A percentile compares a stretch with the other conserved stretches of the same genome.
These are phyloP conservation scores for Anableps anableps DNA, from an alignment of 2,797 vertebrate species.

Conservation along the genomic window DNA sequence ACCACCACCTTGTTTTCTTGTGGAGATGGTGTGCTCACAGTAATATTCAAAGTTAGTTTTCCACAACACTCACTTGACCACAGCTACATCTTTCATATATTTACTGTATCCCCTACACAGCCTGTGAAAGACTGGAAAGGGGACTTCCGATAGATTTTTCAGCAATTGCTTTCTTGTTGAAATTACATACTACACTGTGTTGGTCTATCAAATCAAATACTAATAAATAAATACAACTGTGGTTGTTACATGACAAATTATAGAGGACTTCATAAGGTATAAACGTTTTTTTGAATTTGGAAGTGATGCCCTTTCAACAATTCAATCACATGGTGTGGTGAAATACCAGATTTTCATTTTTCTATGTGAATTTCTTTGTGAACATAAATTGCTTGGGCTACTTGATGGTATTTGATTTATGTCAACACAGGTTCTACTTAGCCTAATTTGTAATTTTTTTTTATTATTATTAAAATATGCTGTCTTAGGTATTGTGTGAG, in stretches of 20 bases:
- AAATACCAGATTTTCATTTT: background rate
- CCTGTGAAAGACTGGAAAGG: background rate
- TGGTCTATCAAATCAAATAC: background rate
- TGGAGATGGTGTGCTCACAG: too few relatives aligned
- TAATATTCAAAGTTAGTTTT: too few relatives aligned
- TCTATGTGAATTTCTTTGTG: background rate
- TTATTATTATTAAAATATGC: background rate
- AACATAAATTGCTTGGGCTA: background rate
- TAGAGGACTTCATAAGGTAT: background rate
- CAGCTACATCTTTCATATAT: too few relatives aligned
- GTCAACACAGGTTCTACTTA: background rate
- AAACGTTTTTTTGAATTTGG: background rate
- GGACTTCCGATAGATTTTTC: background rate
- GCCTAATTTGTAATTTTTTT: background rate
- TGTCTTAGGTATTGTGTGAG: constrained; percentile 3
- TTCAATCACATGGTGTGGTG: background rate
- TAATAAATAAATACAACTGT: background rate
- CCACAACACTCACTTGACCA: too few relatives aligned
- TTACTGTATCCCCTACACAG: background rate
- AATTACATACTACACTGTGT: background rate
- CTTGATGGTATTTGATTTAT: background rate
- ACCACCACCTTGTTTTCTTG: background rate
- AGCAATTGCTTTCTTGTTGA: background rate
- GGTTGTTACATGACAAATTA: background rate
- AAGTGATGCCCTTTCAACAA: background rate